These are phyloP conservation scores for Plebejus anna DNA, from an alignment of 2,888 invertebrate species.

Conservation along the genomic window DNA sequence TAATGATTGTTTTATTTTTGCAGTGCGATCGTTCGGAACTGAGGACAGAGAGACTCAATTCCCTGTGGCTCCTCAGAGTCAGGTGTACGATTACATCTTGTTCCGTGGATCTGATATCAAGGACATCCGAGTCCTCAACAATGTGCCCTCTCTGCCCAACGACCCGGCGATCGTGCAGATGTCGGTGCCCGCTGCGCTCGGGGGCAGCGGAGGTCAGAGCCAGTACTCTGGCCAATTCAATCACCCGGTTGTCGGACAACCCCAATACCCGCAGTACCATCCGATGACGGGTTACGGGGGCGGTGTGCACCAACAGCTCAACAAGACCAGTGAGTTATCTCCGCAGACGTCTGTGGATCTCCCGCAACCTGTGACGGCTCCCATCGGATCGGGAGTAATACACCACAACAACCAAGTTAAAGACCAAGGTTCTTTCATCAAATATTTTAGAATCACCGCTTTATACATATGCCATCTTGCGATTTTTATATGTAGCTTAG, in stretches of 20 bases:
- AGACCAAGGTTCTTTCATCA: constrained; percentile 76
- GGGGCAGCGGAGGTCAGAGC: constrained; percentile 79
- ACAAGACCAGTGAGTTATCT: constrained; percentile 79
- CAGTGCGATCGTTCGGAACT: constrained; percentile 99
- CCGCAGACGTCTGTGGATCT: constrained; percentile 69
- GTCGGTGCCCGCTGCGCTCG: constrained; percentile 87
- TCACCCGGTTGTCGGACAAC: constrained; percentile 85
- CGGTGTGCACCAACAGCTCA: constrained; percentile 66
- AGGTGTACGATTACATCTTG: constrained; percentile 98
- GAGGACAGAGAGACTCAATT: constrained; percentile 98
- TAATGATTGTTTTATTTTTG: constrained; percentile 49
- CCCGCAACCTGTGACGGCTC: constrained; percentile 58
- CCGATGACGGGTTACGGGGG: constrained; percentile 76
- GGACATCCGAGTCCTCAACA: constrained; percentile 97
- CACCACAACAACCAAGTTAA: constrained; percentile 76
- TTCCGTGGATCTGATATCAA: constrained; percentile 99
- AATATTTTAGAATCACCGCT: constrained; percentile 50
- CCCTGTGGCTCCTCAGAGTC: constrained; percentile 97
- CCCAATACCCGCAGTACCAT: constrained; percentile 71
- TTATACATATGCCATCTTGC: constrained; percentile 66
- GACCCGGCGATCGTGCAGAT: constrained; percentile 99
- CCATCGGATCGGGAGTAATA: constrained; percentile 70
- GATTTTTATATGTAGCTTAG: constrained; percentile 56
- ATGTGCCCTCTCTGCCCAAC: constrained; percentile 91
- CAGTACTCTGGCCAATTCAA: constrained; percentile 83